Conservation (phyloP, 2,888 invertebrate species). For the Lomographa bimaculata region DNA sequence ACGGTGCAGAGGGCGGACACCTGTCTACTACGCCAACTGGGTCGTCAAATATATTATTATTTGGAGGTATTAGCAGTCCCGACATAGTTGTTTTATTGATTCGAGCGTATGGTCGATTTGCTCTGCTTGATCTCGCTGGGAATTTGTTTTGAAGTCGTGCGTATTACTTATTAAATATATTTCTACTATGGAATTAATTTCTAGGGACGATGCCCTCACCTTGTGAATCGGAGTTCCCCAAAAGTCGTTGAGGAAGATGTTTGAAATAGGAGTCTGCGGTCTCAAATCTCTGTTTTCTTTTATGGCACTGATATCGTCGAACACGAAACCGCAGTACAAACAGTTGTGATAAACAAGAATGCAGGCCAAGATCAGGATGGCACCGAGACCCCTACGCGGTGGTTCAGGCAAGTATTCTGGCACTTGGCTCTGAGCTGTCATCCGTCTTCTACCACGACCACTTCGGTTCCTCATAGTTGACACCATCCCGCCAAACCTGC, state of each 20-base stretch:
- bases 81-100: no score
- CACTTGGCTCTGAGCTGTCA: conserved; percentile 54
- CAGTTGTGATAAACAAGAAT: conserved; percentile 95
- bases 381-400: conserved; percentile 84
- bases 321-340: conserved; percentile 96
- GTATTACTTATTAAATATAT: no score
- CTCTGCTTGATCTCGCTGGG: no score
- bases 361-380: conserved; percentile 88
- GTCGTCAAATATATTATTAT: no score
- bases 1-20: no score
- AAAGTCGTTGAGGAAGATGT: conserved; percentile 98
- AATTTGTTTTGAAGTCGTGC: no score
- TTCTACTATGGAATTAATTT: no score
- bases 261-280: conserved; percentile 94
- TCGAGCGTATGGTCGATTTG: no score
- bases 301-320: conserved; percentile 98
- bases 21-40: no score
- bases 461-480: conserved; percentile 72
- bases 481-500: conserved; percentile 77
- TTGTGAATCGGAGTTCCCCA: conserved; percentile 99
- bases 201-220: conserved; percentile 80
- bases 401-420: conserved; percentile 84
- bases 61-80: no score
- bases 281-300: conserved; percentile 97
- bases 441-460: conserved; percentile 66